Conservation (phyloP, 2,888 invertebrate species). For the Heliconius sara region DNA sequence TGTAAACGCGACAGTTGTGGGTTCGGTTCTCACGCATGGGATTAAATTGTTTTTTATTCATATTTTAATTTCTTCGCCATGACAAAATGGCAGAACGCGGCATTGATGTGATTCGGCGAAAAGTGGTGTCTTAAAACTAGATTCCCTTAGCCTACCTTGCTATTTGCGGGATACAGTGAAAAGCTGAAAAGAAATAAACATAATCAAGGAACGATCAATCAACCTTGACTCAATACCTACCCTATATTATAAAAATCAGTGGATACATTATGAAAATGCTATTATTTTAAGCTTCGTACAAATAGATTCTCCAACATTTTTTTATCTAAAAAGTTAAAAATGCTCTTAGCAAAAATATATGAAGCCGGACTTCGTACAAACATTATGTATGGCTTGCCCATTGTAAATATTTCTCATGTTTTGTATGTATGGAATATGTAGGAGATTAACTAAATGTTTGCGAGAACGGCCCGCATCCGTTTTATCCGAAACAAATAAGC, state of each 20-base stretch:
- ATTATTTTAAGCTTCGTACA: not conserved
- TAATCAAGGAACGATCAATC: too few species aligned
- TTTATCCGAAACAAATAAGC: conserved; percentile 31
- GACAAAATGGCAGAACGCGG: too few species aligned
- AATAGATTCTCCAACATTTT: conserved; percentile 19
- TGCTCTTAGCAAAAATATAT: conserved; percentile 13
- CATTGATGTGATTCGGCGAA: too few species aligned
- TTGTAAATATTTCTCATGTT: conserved; percentile 25
- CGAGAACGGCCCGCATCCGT: conserved; percentile 21
- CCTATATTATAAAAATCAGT: not conserved
- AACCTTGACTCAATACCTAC: too few species aligned
- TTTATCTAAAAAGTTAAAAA: conserved; percentile 20
- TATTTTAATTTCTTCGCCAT: too few species aligned
- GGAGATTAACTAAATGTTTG: conserved; percentile 27
- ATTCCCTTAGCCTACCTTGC: too few species aligned
- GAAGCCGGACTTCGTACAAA: conserved; percentile 13
- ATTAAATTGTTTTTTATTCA: too few species aligned
- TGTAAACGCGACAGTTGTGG: too few species aligned
- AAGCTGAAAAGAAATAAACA: too few species aligned
- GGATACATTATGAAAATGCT: not conserved
- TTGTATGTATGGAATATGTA: conserved; percentile 22
- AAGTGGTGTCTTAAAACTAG: too few species aligned
- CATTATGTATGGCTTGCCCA: conserved; percentile 14
- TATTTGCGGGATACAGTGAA: too few species aligned
- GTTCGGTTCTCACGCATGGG: too few species aligned